Evolutionary conservation across 23 tunicate genomes (phyloP), one percentile per base, ranked within the genome.

Genomic region (Ascidia mentula): DNA sequence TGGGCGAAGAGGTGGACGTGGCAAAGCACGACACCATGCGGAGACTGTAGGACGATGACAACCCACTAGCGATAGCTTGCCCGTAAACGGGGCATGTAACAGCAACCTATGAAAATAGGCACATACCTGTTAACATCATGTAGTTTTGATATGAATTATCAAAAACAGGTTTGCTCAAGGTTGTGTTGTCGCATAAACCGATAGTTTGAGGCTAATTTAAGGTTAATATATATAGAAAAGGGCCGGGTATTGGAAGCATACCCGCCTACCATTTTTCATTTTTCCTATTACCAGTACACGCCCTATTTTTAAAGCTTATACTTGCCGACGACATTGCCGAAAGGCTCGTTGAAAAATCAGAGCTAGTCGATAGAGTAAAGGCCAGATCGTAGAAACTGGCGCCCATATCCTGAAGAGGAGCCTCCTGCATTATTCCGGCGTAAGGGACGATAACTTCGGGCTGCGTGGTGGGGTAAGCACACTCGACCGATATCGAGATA

Each of bases 11-110:
- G 3, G 71, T 32, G 18, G 78, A 40, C n/a, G 86, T 82, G 0
- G 86, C 86, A 31, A 40, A 45, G 37, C 86, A 82, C n/a, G 79
- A 73, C 30, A n/a, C 28, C 31, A 80, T 31, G 0, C 28, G 61
- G 31, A 80, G 61, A 34, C 26, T 69, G 24, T 69, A 31, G 38
- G 31, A 35, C 0, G 9, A 36, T 1, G 45, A 18, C 24, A 71
- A 24, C 13, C 0, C 71, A 4, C 31, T 72, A 1, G 34, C 7
- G n/a, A n/a, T n/a, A 0, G 40, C 77, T 39, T 65, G 36, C 13
- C 36, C 77, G 36, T 80, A 80, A 26, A 80, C 84, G 0, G 36
- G 65, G 34, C 77, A 70, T 8, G 36, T 77, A 38, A 80, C 65
- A 53, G 65, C 24, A 28, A 53, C 65, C 65, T 53, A 28, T 53